Percentiles rank a stretch among this genome's conserved stretches.
phyloP scores from a whole-genome alignment of 2,888 invertebrate genomes.

The Idaea dimidiata region DNA sequence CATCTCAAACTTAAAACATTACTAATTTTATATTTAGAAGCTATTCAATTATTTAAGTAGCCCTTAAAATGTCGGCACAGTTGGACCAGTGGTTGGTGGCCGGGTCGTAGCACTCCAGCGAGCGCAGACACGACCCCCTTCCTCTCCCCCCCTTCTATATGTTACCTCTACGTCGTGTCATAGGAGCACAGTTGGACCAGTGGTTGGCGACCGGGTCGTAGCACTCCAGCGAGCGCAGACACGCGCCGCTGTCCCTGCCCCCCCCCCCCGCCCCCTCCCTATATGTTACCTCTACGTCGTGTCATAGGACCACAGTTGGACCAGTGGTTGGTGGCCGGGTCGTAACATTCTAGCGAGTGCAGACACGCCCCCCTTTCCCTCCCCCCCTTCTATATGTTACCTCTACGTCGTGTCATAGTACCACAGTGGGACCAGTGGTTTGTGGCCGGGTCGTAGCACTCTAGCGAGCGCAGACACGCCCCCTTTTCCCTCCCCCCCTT shows the following conservation, averaged over 20 bases:
- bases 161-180: neutral
- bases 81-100: neutral
- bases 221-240: neutral
- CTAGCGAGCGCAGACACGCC: constrained; percentile 93
- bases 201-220: neutral
- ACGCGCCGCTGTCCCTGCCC: neutral
- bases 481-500: constrained; percentile 96
- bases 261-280: no score
- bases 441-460: constrained; percentile 89
- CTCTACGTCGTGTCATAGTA: constrained; percentile 92
- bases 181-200: neutral
- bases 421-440: constrained; percentile 91
- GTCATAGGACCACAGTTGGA: no score
- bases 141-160: neutral
- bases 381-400: constrained; percentile 44
- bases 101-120: neutral
- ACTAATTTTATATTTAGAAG: no score
- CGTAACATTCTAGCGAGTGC: no score
- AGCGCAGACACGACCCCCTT: neutral
- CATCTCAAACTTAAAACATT: no score
- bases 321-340: no score
- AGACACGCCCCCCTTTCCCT: no score
- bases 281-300: no score
- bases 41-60: no score
- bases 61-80: no score